phyloP scores from a whole-genome alignment of 2,113 vertebrate species.

The Crotalus helleri region DNA sequence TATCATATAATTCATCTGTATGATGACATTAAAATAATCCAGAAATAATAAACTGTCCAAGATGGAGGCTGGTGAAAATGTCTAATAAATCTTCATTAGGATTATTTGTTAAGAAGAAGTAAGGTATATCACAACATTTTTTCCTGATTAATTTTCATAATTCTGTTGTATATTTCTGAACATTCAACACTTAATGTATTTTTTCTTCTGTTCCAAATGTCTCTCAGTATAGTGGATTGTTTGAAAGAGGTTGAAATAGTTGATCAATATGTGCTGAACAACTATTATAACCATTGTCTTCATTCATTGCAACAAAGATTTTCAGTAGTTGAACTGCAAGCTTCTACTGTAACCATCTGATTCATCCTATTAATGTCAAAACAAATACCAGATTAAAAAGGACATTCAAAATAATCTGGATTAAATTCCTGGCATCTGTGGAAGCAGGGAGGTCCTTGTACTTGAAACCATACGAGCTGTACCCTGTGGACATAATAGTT shows the following conservation, averaged over 20 bases:
- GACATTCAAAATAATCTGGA: no score
- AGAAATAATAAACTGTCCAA: neutral
- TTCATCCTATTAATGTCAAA: neutral
- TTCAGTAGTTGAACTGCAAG: neutral
- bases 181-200: neutral
- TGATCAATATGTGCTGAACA: neutral
- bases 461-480: neutral
- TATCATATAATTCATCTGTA: neutral
- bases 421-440: neutral
- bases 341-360: neutral
- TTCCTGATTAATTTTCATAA: neutral
- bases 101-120: neutral
- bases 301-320: neutral
- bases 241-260: neutral
- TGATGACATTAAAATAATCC: neutral
- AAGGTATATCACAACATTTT: accelerated
- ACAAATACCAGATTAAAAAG: neutral
- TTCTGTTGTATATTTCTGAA: neutral
- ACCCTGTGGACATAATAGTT: neutral
- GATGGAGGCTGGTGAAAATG: neutral
- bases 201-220: neutral
- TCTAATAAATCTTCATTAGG: neutral
- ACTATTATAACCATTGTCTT: neutral
- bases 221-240: neutral
- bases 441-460: neutral